Conservation (phyloP, 2,888 invertebrate species). For the Luperina nickerlii region DNA sequence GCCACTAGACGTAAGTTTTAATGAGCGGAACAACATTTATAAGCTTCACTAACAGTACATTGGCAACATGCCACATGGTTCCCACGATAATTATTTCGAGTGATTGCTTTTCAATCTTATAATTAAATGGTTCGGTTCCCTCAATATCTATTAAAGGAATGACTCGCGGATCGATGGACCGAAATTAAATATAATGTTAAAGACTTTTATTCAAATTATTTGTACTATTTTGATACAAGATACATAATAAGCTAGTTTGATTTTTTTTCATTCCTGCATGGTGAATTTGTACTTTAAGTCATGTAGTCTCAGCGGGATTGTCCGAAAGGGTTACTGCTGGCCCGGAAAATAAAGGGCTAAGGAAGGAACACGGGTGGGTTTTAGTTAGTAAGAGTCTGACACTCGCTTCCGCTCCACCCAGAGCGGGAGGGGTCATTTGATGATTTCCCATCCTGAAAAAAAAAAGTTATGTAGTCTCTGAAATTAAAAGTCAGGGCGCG, state of each 20-base stretch:
- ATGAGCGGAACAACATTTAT: constrained; percentile 10
- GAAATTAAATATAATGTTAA: not conserved
- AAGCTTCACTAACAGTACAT: not conserved
- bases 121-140: not conserved
- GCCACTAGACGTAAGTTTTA: constrained; percentile 10
- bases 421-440: too few species aligned
- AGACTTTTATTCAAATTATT: not conserved
- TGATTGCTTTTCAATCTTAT: not conserved
- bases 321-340: too few species aligned
- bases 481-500: not conserved
- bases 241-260: not conserved
- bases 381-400: too few species aligned
- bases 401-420: too few species aligned
- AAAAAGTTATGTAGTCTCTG: not conserved
- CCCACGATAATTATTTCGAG: not conserved
- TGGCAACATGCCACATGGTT: constrained; percentile 26
- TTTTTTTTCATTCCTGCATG: not conserved
- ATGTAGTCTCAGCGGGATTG: not conserved
- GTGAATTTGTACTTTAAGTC: not conserved
- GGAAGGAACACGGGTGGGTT: too few species aligned
- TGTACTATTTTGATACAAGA: not conserved
- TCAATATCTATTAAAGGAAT: not conserved
- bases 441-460: too few species aligned
- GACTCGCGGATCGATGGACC: not conserved
- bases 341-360: too few species aligned